Evolutionary conservation across 2,113 vertebrate genomes (phyloP), one percentile per base, ranked within the genome.

Genomic region (Machaerirhynchus nigripectus): DNA sequence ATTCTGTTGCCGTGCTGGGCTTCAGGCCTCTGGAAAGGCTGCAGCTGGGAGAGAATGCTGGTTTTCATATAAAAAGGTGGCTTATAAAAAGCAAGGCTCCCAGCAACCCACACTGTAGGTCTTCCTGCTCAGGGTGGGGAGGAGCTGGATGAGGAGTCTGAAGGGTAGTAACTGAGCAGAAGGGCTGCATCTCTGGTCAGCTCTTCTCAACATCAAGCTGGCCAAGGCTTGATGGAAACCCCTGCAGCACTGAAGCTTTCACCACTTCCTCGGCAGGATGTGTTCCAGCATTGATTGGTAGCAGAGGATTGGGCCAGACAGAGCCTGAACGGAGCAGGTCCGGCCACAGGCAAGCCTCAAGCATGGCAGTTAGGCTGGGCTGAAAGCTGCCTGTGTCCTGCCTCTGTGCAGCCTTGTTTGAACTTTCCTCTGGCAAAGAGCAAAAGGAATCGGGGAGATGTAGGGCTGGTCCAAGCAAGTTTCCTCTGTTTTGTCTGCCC

Each of bases 381-480:
- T 96, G 93, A 96, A 96, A 94, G 93, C 88, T 53, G 95, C 84
- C 64, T 96, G 94, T 96, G 88, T 97, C 95, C 95, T 88, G 95
- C 91, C 85, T 93, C 88, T 35, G 35, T 13, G 73, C 92, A 95
- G 91, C 97, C 96, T 92, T 70, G 92, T 82, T 92, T 97, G 96
- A 97, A 95, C 97, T 96, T 85, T 93, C 28, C 83, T 75, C 93
- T 97, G 96, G 95, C 96, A 96, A 44, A 47, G 64, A 96, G 82
- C 87, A 90, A 87, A 92, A 96, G 86, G 64, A 96, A 68, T 78
- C 0, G 4, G 82, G 88, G 86, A 94, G 88, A 92, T 86, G 64
- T 93, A 68, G 84, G 89, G 87, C 96, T 92, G 76, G 96, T 90
- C 84, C 65, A 68, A 84, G 83, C 89, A 87, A 87, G 76, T 91